These are phyloP conservation scores for Meiosimyza decipiens DNA, from an alignment of 2,888 invertebrate genomes.

Conservation along the genomic window DNA sequence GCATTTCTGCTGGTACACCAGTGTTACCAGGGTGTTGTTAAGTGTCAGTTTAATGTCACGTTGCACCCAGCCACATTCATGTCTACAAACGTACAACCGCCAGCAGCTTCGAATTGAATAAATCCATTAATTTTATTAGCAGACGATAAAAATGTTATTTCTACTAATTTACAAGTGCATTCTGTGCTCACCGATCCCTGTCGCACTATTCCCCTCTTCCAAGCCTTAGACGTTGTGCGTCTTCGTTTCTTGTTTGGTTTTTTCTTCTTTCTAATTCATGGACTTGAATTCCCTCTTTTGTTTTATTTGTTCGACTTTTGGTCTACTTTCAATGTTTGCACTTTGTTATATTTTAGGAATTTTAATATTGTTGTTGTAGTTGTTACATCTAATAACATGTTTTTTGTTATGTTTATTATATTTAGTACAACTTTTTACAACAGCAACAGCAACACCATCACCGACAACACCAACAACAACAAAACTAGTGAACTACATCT, in stretches of 20 bases:
- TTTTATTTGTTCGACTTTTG: constrained; percentile 32
- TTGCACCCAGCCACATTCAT: constrained; percentile 41
- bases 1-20: constrained; percentile 14
- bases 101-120: constrained; percentile 57
- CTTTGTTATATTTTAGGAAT: constrained; percentile 36
- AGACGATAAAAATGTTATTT: constrained; percentile 61
- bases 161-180: constrained; percentile 54
- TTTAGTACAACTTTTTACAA: constrained; percentile 37
- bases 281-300: constrained; percentile 14
- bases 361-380: constrained; percentile 37
- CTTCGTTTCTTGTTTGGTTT: too few relatives aligned
- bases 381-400: constrained; percentile 46
- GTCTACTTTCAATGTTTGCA: constrained; percentile 43
- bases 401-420: constrained; percentile 39
- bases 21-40: constrained; percentile 36
- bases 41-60: constrained; percentile 51
- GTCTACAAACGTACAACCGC: constrained; percentile 45
- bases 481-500: constrained; percentile 42
- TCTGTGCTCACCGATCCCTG: constrained; percentile 32
- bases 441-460: constrained; percentile 36
- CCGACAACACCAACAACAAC: constrained; percentile 41
- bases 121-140: constrained; percentile 65
- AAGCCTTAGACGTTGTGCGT: too few relatives aligned
- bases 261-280: constrained; percentile 1
- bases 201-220: background rate